These are phyloP conservation scores for Microctenopoma steveboyesi DNA, from an alignment of 2,797 vertebrate genomes.

Conservation along the genomic window DNA sequence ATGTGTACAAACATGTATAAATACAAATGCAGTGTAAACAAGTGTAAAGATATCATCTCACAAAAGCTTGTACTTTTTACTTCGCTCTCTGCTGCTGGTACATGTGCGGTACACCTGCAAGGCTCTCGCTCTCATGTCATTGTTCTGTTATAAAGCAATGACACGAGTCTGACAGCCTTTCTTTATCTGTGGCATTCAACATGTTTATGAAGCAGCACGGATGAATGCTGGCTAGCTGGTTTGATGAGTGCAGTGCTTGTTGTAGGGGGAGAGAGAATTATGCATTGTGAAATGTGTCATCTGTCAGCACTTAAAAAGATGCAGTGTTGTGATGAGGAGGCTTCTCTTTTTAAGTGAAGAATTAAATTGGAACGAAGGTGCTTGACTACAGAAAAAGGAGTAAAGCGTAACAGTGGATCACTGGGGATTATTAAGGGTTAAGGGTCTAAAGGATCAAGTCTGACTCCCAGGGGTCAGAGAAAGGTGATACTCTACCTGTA, in stretches of 20 bases:
- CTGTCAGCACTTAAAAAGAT: slow-evolving; percentile 74
- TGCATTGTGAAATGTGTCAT: slow-evolving; percentile 65
- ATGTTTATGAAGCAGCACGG: slow-evolving; percentile 42
- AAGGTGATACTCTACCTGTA: slow-evolving; percentile 92
- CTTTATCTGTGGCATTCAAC: slow-evolving; percentile 52
- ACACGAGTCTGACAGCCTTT: slow-evolving; percentile 56
- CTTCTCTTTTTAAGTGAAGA: slow-evolving; percentile 78
- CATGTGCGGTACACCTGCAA: slow-evolving; percentile 47
- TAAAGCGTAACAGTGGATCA: slow-evolving; percentile 30
- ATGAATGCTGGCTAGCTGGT: slow-evolving; percentile 59
- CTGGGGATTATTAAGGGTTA: slow-evolving; percentile 29
- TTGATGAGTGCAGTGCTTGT: slow-evolving; percentile 49
- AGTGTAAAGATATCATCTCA: slow-evolving; percentile 18
- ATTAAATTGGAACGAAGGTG: slow-evolving; percentile 48
- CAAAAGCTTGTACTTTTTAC: slow-evolving; percentile 10
- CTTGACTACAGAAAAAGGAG: slow-evolving; percentile 22
- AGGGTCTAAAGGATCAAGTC: slow-evolving; percentile 51
- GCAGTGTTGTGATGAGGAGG: slow-evolving; percentile 47
- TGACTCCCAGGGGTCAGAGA: slow-evolving; percentile 71
- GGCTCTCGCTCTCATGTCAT: slow-evolving; percentile 47
- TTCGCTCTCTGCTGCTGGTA: slow-evolving; percentile 41
- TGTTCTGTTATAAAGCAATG: slow-evolving; percentile 46
- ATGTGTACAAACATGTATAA: slow-evolving; percentile 15
- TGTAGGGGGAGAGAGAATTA: slow-evolving; percentile 54
- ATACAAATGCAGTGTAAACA: slow-evolving; percentile 1